Evolutionary conservation across 2,113 vertebrate genomes (phyloP), one percentile per base, ranked within the genome.

Genomic region (Oreochromis tanganicae): DNA sequence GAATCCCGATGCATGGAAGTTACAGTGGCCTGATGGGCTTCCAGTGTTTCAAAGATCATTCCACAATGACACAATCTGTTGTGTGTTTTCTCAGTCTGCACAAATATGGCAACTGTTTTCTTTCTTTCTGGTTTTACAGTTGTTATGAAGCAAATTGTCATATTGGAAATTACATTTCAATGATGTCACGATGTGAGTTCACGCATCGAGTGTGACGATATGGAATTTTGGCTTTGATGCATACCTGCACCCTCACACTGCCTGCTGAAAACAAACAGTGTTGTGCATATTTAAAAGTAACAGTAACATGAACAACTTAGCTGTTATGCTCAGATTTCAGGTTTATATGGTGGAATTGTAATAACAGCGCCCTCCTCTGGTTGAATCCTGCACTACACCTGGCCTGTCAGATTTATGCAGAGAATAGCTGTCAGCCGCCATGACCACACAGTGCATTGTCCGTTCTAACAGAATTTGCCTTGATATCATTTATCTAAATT

Each of bases 301-400:
- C 2, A 1, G 41, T 27, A 0, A 43, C 21, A 71, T 16, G n/a
- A 71, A 24, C 68, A 73, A 16, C 38, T 16, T 27, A 0, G 21
- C 13, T 6, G 21, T 6, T 27, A 73, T 2, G 3, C 38, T 16
- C 63, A 43, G 63, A 43, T 43, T 71, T 71, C 66, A 16, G 66
- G 36, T 41, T 68, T 5, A 41, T 1, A 41, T 41, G 34, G 63
- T 43, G 36, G 19, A 14, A 14, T 41, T 41, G 38, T 43, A 14
- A 71, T 2, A 71, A 71, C 68, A 46, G 21, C 3, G 13, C 41
- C 13, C 68, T 46, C 68, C 68, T 73, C 21, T 73, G 68, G 38
- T 6, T 46, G 41, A 73, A 10, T 27, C 38, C 1, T 73, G 41
- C 66, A 41, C 63, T 68, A 0, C 63, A 68, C 36, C 63, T 68